Evolutionary conservation across 1,140 invertebrate genomes (phyloP), one percentile per base, ranked within the genome.

Genomic region (Bombus picipes): DNA sequence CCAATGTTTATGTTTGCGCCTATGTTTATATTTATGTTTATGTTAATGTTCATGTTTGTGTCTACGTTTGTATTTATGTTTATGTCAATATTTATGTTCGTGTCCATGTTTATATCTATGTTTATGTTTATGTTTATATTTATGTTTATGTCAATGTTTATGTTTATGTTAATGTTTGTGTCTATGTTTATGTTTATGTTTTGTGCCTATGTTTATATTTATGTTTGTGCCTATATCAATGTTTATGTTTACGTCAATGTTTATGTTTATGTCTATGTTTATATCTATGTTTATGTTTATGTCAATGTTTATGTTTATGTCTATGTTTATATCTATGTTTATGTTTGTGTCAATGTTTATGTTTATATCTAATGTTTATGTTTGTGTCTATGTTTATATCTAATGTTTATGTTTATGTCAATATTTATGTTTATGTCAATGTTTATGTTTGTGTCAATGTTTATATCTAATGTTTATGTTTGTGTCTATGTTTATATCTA

Each of bases 191-290:
- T 41, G 10, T 12, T 41, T 12, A 0, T 41, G 0, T 41, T 12
- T 41, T 12, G 0, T 41, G 0, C 12, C 10, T 2, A 41, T 41
- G 10, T 41, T 41, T 41, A 41, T 0, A 0, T 41, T 2, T 41
- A 0, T 41, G 41, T 41, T 10, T 0, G 0, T 2, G 10, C n/a
- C n/a, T n/a, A n/a, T n/a, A n/a, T 41, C 1, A 0, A 2, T 41
- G 10, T 41, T 12, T 41, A 41, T 2, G 10, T 41, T 41, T 41
- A 0, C 12, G 10, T 41, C 41, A 0, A 41, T 41, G 41, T 41
- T 41, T 41, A 12, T 41, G 0, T 41, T 12, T 41, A 0, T 10
- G 39, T 41, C 1, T 34, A 34, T 34, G 34, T 41, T 12, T 41
- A 41, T 41, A 0, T 41, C 1, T 12, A 2, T 41, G 10, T 41